Evolutionary conservation across 2,888 invertebrate species (phyloP).

Genomic region (Neelides folsomi): DNA sequence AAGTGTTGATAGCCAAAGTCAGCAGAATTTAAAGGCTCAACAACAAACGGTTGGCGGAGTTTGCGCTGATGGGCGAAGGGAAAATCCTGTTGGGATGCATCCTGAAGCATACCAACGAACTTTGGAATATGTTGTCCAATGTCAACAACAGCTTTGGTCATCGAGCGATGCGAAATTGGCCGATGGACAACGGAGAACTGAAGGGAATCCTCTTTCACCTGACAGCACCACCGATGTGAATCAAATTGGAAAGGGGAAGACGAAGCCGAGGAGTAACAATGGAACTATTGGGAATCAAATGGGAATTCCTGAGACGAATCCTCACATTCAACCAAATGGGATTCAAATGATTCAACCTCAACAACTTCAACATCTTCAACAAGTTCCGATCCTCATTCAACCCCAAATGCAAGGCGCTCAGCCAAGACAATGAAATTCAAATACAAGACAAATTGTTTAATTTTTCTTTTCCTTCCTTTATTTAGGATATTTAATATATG

Average conservation of each 20-base stretch:
- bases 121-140: conserved; percentile 72
- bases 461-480: too few relatives aligned
- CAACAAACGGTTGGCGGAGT: not conserved
- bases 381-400: too few relatives aligned
- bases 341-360: too few relatives aligned
- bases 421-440: too few relatives aligned
- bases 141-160: conserved; percentile 43
- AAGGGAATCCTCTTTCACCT: conserved; percentile 25
- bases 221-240: conserved; percentile 24
- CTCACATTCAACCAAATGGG: too few relatives aligned
- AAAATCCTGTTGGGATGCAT: conserved; percentile 47
- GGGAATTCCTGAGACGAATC: too few relatives aligned
- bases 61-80: not conserved
- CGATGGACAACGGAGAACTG: conserved; percentile 12
- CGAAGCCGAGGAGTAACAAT: too few relatives aligned
- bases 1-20: conserved; percentile 1
- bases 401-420: too few relatives aligned
- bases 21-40: conserved; percentile 1
- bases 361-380: too few relatives aligned
- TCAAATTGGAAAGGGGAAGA: not conserved
- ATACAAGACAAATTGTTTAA: too few relatives aligned
- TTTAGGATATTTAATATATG: too few relatives aligned
- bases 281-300: too few relatives aligned
- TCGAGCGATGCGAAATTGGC: conserved; percentile 1
- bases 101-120: conserved; percentile 80